phyloP scores from a whole-genome alignment of 2,113 vertebrate genomes.

The Malurus melanocephalus region DNA sequence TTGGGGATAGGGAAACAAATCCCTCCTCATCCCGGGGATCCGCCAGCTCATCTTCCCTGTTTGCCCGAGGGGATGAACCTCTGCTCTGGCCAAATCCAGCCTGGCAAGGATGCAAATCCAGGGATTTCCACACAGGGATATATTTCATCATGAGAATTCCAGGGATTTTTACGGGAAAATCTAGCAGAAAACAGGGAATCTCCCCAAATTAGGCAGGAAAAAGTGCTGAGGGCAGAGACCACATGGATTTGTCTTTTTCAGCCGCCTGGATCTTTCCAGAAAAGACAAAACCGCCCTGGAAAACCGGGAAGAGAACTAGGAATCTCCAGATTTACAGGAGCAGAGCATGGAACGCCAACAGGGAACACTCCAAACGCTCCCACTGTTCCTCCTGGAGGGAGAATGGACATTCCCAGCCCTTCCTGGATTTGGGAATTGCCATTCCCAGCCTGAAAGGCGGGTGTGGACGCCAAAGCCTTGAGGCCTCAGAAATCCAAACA shows the following conservation, averaged over 20 bases:
- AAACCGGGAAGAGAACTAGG: not conserved
- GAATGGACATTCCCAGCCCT: not conserved
- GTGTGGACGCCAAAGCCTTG: not conserved
- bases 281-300: not conserved
- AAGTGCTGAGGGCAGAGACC: fast-evolving
- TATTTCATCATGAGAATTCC: fast-evolving
- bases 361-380: fast-evolving
- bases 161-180: not conserved
- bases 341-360: too few relatives aligned
- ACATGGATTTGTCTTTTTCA: fast-evolving
- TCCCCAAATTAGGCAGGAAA: not conserved
- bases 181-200: not conserved
- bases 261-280: not conserved
- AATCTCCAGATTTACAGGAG: not conserved
- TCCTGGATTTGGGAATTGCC: not conserved
- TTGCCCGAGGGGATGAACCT: not conserved
- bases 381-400: fast-evolving
- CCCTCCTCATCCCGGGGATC: not conserved
- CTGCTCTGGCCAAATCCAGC: not conserved
- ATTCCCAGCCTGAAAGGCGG: not conserved
- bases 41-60: not conserved
- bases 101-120: not conserved
- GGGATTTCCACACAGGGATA: not conserved
- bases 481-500: too few relatives aligned
- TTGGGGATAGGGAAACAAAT: not conserved